Evolutionary conservation across 2,888 invertebrate genomes (phyloP), one percentile per base, ranked within the genome.

Genomic region (Erynnis tages): DNA sequence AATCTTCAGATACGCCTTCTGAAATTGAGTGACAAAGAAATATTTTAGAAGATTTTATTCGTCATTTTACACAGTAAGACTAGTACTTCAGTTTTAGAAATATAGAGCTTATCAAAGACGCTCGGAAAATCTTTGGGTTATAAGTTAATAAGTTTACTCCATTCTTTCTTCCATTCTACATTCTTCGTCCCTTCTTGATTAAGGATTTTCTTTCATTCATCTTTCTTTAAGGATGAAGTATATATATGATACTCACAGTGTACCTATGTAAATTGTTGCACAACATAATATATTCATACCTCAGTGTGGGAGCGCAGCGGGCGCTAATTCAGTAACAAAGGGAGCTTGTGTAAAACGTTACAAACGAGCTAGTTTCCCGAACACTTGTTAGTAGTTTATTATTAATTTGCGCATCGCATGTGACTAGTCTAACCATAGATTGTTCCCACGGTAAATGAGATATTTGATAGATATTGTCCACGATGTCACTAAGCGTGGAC

Each of bases 321-420:
- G 66, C 71, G 79, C 59, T 81, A 81, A 81, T 78, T 76, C 61
- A 57, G 59, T 62, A 79, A 82, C 81, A 80, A 79, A 66, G 76
- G 60, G 41, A 49, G 52, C 50, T 61, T 77, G 71, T 74, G 49
- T 41, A 56, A 62, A 65, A 60, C 56, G 59, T 59, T 60, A 58
- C 73, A 69, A 38, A 38, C 29, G 72, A 77, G 55, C 67, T 59
- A 73, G 68, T 76, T 78, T 70, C 66, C 66, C 70, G 63, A 75
- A 70, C 65, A 61, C 50, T 76, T 73, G 68, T 81, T 80, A 79
- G 76, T 66, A 58, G 29, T 56, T 58, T 58, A 65, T 71, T 70
- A 77, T 71, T 78, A 79, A 79, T 79, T 79, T 72, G 73, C 35
- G 34, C 41, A 27, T 17, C 4, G 16, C 21, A 32, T 43, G 30